Base-by-base conservation (phyloP, 2,888 invertebrate species). In the Seira musarum region DNA sequence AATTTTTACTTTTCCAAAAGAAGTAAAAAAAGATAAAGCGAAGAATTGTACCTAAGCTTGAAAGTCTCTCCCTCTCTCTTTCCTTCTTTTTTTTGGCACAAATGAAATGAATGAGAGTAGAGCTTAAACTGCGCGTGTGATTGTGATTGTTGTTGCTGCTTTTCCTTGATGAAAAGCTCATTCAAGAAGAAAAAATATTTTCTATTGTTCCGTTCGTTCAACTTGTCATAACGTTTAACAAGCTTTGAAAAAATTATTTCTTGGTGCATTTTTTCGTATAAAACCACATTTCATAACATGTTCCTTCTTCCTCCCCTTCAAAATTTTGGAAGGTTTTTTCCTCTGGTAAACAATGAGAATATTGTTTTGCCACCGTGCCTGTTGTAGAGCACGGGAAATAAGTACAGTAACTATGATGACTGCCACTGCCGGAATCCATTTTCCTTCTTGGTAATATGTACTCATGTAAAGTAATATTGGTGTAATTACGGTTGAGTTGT, bases 401-500 rank as follows among this genome's bases (percentile, higher is more conserved):
- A n/a, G n/a, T n/a, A n/a, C n/a, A n/a, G n/a, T n/a, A n/a, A n/a
- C n/a, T n/a, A n/a, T n/a, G n/a, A n/a, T n/a, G n/a, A n/a, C n/a
- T n/a, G n/a, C n/a, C n/a, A n/a, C n/a, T n/a, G n/a, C n/a, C n/a
- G n/a, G n/a, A n/a, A n/a, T n/a, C n/a, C n/a, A n/a, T n/a, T n/a
- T n/a, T n/a, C n/a, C n/a, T n/a, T n/a, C n/a, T n/a, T n/a, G n/a
- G n/a, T n/a, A 63, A 8, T 72, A 72, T 49, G 21, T 30, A 6
- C 22, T 61, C 24, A 63, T 53, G 19, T 46, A 63, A 66, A 21
- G 79, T 21, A 73, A 79, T 79, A 68, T 40, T 67, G 68, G 72
- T n/a, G 73, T 79, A 79, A 79, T 73, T 79, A 79, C 49, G 68
- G 68, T 63, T 79, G 79, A 78, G 72, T 78, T 78, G 78, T 78